Conservation (phyloP, 2,113 vertebrate genomes). For the Probosciger aterrimus region DNA sequence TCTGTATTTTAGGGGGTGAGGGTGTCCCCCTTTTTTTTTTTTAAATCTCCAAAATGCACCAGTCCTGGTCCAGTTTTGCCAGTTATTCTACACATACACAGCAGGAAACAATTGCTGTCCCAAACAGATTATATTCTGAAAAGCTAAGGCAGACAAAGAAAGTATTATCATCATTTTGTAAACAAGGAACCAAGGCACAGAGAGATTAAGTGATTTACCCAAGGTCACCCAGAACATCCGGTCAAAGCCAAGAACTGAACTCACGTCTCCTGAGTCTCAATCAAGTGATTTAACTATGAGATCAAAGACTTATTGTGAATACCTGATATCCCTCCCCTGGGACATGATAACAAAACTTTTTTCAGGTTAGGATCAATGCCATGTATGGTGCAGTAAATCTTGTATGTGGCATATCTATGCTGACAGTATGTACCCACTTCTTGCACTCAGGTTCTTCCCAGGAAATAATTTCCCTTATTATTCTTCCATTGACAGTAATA, state of each 20-base stretch:
- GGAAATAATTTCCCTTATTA: slow-evolving; percentile 48
- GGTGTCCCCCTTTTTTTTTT: background rate
- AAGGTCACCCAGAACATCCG: slow-evolving; percentile 54
- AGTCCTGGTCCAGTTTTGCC: background rate
- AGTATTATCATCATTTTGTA: slow-evolving; percentile 62
- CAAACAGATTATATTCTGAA: slow-evolving; percentile 35
- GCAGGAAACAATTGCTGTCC: slow-evolving; percentile 42
- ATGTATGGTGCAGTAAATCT: background rate
- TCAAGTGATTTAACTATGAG: slow-evolving; percentile 42
- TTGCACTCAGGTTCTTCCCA: background rate
- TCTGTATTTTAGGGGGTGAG: background rate
- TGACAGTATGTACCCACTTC: slow-evolving; percentile 10
- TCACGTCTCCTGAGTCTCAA: background rate
- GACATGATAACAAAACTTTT: slow-evolving; percentile 17
- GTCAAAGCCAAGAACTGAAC: slow-evolving; percentile 58
- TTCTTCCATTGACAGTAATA: slow-evolving; percentile 22
- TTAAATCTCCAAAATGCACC: background rate
- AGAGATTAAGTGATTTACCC: slow-evolving; percentile 62
- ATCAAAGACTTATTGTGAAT: slow-evolving; percentile 34
- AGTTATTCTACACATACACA: background rate
- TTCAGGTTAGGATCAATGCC: slow-evolving; percentile 19
- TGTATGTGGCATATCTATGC: background rate
- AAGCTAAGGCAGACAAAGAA: slow-evolving; percentile 50
- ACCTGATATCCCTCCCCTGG: slow-evolving; percentile 38
- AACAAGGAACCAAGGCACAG: slow-evolving; percentile 52